Evolutionary conservation across 2,797 vertebrate species (phyloP).

Genomic region (Semaprochilodus insignis): DNA sequence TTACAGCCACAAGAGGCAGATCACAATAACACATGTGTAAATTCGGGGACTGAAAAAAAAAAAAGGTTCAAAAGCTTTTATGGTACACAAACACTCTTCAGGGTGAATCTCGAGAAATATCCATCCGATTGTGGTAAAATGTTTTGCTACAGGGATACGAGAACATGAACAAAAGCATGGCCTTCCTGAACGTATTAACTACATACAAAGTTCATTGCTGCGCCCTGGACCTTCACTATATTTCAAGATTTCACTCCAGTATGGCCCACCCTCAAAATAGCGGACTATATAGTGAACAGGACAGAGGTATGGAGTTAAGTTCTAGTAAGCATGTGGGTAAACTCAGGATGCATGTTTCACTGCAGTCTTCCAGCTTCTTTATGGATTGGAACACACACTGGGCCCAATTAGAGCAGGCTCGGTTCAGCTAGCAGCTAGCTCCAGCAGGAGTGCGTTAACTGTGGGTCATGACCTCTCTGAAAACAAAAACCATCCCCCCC

Average conservation of each 20-base stretch:
- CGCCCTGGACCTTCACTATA: not conserved
- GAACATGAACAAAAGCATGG: too few species aligned
- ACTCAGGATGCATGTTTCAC: not conserved
- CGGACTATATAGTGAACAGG: not conserved
- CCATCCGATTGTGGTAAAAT: too few species aligned
- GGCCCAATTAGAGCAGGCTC: slow-evolving; percentile 36
- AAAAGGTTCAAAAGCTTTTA: too few species aligned
- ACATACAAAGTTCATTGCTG: not conserved
- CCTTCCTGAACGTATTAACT: not conserved
- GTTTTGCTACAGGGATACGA: too few species aligned
- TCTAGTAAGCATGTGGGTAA: not conserved
- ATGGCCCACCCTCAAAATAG: not conserved
- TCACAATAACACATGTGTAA: too few species aligned
- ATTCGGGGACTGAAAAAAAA: too few species aligned
- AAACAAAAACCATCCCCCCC: slow-evolving; percentile 1
- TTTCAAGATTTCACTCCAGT: not conserved
- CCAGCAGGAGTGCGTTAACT: slow-evolving; percentile 3
- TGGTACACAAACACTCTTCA: too few species aligned
- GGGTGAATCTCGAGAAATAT: too few species aligned
- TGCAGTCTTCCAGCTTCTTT: not conserved
- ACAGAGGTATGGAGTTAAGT: too few species aligned
- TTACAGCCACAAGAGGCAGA: too few species aligned
- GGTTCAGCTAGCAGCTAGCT: not conserved
- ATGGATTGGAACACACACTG: slow-evolving; percentile 26
- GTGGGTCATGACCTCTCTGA: not conserved